phyloP scores from a whole-genome alignment of 1,140 invertebrate genomes.

The Stenopsyche tienmushanensis region DNA sequence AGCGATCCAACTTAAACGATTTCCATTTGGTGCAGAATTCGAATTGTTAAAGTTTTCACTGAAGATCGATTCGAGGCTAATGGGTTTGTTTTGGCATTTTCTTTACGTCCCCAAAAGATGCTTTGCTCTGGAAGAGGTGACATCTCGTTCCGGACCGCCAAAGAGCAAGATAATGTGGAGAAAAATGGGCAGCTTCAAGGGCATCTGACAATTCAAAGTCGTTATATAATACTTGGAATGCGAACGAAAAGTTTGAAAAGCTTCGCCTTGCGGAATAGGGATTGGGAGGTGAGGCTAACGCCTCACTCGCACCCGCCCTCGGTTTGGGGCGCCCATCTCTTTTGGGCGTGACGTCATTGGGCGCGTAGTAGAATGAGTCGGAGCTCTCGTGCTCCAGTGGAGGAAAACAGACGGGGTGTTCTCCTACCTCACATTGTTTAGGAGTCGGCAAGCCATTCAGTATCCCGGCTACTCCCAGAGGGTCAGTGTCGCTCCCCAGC shows the following conservation, averaged over 20 bases:
- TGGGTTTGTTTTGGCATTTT: too few species aligned
- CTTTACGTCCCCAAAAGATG: too few species aligned
- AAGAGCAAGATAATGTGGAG: not conserved
- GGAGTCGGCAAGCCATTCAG: constrained; percentile 30
- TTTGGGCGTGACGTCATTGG: constrained; percentile 41
- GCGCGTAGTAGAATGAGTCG: constrained; percentile 17
- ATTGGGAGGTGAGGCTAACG: not conserved
- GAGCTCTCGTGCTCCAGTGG: not conserved
- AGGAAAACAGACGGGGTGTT: constrained; percentile 7
- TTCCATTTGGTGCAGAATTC: too few species aligned
- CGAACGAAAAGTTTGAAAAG: constrained; percentile 2
- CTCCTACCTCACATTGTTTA: constrained; percentile 22
- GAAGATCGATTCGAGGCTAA: too few species aligned
- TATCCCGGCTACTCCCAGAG: constrained; percentile 38
- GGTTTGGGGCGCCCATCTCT: constrained; percentile 17
- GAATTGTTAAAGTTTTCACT: too few species aligned
- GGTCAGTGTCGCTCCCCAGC: constrained; percentile 30
- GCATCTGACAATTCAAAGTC: not conserved
- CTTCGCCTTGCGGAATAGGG: constrained; percentile 8
- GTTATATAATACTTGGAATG: not conserved
- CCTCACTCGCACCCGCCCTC: not conserved
- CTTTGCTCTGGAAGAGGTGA: too few species aligned
- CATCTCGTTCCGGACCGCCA: too few species aligned
- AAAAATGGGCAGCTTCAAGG: not conserved
- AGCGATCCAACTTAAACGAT: too few species aligned